Percentiles rank a stretch among this genome's conserved stretches.
Evolutionary conservation across 2,888 invertebrate genomes (phyloP).

Genomic region (Sphaerophoria taeniata): DNA sequence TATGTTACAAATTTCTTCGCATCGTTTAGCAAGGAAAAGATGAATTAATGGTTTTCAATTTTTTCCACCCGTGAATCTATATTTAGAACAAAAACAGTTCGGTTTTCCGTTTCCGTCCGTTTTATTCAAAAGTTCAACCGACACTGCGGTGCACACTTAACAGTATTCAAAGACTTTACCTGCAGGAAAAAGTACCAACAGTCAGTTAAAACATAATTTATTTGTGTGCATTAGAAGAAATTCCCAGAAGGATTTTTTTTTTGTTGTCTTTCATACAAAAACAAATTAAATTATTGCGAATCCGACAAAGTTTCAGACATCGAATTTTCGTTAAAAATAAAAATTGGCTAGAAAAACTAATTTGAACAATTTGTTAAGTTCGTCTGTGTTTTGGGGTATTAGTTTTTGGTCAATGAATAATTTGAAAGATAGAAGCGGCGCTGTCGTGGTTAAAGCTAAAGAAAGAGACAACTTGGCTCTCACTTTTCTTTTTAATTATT

Average conservation of each 20-base stretch:
- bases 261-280: not conserved
- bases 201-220: not conserved
- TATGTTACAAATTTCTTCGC: not conserved
- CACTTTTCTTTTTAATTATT: constrained; percentile 41
- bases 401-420: constrained; percentile 59
- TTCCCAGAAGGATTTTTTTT: constrained; percentile 56
- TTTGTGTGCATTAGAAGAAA: constrained; percentile 46
- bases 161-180: constrained; percentile 35
- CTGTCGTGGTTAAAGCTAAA: not conserved
- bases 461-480: not conserved
- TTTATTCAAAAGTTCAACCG: constrained; percentile 71
- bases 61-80: not conserved
- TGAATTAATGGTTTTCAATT: not conserved
- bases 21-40: not conserved
- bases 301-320: constrained; percentile 36
- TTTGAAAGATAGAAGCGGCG: not conserved
- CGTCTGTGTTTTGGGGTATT: constrained; percentile 28
- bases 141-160: constrained; percentile 48
- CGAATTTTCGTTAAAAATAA: constrained; percentile 33
- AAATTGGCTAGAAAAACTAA: constrained; percentile 51
- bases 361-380: constrained; percentile 45
- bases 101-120: constrained; percentile 38
- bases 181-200: constrained; percentile 25
- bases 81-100: not conserved
- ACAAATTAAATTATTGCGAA: constrained; percentile 34